These are phyloP conservation scores for Podiceps cristatus DNA, from an alignment of 2,113 vertebrate genomes.

Conservation along the genomic window DNA sequence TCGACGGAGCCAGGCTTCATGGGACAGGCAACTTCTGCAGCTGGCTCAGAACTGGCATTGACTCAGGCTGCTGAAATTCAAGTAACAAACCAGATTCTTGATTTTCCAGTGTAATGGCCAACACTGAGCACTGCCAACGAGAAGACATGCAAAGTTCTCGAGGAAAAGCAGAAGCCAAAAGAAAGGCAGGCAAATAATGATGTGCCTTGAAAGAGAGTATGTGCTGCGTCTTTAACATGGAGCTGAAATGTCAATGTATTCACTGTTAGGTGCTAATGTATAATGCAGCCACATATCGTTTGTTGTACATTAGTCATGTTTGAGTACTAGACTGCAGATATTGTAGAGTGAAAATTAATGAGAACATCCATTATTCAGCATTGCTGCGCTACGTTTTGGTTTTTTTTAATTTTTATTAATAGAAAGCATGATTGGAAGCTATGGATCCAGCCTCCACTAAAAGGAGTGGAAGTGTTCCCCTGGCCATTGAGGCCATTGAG, in stretches of 20 bases:
- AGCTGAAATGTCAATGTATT: slow-evolving; percentile 55
- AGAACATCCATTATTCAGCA: slow-evolving; percentile 41
- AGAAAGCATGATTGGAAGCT: background rate
- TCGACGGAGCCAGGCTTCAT: background rate
- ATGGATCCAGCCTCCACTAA: background rate
- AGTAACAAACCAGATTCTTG: background rate
- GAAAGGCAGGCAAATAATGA: slow-evolving; percentile 5
- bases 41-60: background rate
- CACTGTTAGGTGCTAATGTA: slow-evolving; percentile 22
- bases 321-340: slow-evolving; percentile 30
- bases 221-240: background rate
- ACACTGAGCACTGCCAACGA: background rate
- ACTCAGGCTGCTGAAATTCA: background rate
- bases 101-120: background rate
- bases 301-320: slow-evolving; percentile 52
- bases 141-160: background rate
- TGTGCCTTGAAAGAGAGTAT: background rate
- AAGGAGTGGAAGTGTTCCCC: slow-evolving; percentile 14
- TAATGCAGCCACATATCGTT: background rate
- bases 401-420: background rate
- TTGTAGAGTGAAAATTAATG: slow-evolving; percentile 30
- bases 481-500: background rate
- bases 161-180: slow-evolving; percentile 16
- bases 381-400: background rate
- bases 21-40: background rate